phyloP scores from a whole-genome alignment of 2,888 invertebrate genomes.

The Chrysolina oricalcia region DNA sequence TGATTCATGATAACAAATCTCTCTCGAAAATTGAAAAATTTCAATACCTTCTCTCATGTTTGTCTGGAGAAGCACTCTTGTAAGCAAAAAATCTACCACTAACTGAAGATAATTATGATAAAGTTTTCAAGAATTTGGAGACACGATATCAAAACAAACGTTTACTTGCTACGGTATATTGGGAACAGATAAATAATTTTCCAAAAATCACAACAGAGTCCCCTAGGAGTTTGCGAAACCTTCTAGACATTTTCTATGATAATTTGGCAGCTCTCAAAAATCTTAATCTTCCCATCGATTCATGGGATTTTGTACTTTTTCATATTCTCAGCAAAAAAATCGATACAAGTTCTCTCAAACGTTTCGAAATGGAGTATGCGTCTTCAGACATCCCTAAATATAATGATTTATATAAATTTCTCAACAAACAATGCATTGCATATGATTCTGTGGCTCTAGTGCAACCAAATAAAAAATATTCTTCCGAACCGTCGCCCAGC shows the following conservation, averaged over 20 bases:
- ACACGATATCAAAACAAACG: conserved; percentile 6
- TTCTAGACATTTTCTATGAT: no score
- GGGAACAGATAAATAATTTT: conserved; percentile 8
- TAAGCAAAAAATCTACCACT: conserved; percentile 6
- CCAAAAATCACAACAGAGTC: conserved; percentile 3
- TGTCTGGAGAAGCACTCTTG: conserved; percentile 8
- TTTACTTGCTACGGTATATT: conserved; percentile 4
- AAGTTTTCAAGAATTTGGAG: not conserved
- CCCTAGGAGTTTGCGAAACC: not conserved
- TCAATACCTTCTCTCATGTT: conserved; percentile 2
- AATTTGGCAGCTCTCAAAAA: no score
- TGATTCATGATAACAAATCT: conserved; percentile 20
- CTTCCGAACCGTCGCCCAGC: not conserved
- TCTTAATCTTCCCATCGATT: no score
- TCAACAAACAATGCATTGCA: no score
- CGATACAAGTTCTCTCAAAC: no score
- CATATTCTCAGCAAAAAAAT: no score
- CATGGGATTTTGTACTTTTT: no score
- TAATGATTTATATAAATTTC: no score
- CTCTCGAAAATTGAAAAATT: conserved; percentile 25
- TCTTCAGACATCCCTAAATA: no score
- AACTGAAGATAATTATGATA: conserved; percentile 15
- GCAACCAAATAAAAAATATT: conserved; percentile 10
- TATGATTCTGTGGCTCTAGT: no score
- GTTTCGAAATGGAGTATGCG: no score